phyloP scores from a whole-genome alignment of 2,797 vertebrate species.

The Typhlichthys eigenmanni region DNA sequence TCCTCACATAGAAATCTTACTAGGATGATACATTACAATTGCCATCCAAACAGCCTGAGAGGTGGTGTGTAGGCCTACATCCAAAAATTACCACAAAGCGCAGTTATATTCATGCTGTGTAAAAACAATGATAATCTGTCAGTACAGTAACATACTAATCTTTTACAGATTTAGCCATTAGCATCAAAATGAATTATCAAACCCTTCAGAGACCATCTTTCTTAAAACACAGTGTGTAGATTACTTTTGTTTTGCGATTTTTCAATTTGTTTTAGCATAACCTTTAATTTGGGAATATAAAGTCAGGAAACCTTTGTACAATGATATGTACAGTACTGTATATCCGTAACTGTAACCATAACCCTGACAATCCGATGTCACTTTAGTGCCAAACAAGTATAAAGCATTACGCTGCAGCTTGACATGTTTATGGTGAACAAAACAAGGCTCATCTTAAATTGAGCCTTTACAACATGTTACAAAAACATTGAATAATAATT shows the following conservation, averaged over 20 bases:
- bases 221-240: conserved; percentile 62
- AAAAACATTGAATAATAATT: not conserved
- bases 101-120: conserved; percentile 54
- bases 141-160: conserved; percentile 69
- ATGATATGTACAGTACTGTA: not conserved
- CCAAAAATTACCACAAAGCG: conserved; percentile 40
- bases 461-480: no score
- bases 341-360: conserved; percentile 12
- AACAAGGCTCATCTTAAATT: conserved; percentile 1
- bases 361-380: conserved; percentile 24
- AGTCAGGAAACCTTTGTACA: not conserved
- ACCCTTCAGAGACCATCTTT: conserved; percentile 62
- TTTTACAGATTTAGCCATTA: conserved; percentile 75
- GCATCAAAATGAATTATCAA: conserved; percentile 72
- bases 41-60: conserved; percentile 32
- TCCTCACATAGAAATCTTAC: conserved; percentile 39
- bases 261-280: no score
- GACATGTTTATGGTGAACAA: conserved; percentile 18
- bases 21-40: conserved; percentile 24
- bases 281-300: no score
- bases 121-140: conserved; percentile 67
- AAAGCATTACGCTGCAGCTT: conserved; percentile 11
- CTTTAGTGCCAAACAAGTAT: conserved; percentile 7
- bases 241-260: conserved; percentile 4
- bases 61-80: conserved; percentile 23